These are phyloP conservation scores for Dolichallabes microphthalmus DNA, from an alignment of 2,113 vertebrate species.

Conservation along the genomic window DNA sequence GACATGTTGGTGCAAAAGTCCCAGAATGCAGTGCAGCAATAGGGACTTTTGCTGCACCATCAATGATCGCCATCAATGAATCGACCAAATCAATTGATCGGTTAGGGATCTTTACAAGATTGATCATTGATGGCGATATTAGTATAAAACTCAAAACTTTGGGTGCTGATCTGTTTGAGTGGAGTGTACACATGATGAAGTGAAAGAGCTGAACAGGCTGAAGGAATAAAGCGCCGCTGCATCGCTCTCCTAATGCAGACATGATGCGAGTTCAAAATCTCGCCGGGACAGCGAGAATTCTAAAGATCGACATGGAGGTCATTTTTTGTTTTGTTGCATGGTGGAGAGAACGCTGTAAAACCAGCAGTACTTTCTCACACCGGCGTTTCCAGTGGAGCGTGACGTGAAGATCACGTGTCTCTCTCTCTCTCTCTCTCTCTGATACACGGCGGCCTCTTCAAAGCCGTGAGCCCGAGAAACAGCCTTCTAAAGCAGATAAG, in stretches of 20 bases:
- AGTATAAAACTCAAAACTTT: not conserved
- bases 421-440: constrained; percentile 61
- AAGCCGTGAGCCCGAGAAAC: constrained; percentile 73
- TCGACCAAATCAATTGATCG: too few relatives aligned
- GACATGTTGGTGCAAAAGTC: not conserved
- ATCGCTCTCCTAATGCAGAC: not conserved
- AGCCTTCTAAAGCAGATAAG: constrained; percentile 71
- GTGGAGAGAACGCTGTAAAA: constrained; percentile 26
- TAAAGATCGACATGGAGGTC: not conserved
- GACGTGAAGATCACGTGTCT: constrained; percentile 57
- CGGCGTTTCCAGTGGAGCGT: constrained; percentile 32
- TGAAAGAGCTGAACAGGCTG: not conserved
- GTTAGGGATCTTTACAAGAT: not conserved
- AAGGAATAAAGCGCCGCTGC: not conserved
- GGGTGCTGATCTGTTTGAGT: not conserved
- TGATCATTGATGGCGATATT: not conserved
- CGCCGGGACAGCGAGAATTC: not conserved
- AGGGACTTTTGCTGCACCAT: too few relatives aligned
- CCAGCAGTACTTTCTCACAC: constrained; percentile 27
- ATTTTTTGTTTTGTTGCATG: not conserved
- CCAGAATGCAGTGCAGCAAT: not conserved
- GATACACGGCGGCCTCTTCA: constrained; percentile 74
- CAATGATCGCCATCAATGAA: too few relatives aligned
- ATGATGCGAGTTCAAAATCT: not conserved
- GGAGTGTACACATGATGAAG: not conserved